Base-by-base conservation (phyloP, 1,140 invertebrate species). In the Lamellibrachia luymesi region DNA sequence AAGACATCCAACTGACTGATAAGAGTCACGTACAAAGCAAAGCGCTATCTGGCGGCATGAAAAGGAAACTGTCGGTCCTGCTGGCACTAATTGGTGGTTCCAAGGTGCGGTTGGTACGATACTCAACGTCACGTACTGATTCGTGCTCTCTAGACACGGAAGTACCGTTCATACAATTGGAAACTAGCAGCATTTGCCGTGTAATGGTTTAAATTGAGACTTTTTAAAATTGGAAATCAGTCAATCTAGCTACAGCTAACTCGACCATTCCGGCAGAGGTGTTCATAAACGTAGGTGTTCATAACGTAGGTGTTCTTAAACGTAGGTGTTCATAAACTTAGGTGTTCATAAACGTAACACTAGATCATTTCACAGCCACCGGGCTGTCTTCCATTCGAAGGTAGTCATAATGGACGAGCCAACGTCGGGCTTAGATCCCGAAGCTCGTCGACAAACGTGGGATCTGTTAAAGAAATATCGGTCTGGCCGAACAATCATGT, bases 371-470 rank as follows among this genome's bases (percentile, higher is more conserved):
- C 91, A 95, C 97, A 25, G 97, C 96, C 1, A 97, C 96, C 91
- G 97, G 97, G 17, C 96, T 97, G 93, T 97, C 93, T 97, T 96
- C 22, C 96, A 95, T 7, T 96, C 96, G 7, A 95, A 96, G 95
- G 94, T 95, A 93, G 94, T 96, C 10, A 95, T 96, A 91, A 93
- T 96, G 22, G 96, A 96, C 94, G 95, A 99, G 96, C 99, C 99
- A 90, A 99, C 98, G 2, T 98, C 98, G 6, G 99, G 99, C 91
- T 98, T 99, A 97, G 99, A 99, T 97, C 98, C 99, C 6, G 97
- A 98, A 94, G 98, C 98, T 0, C 97, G 99, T 93, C 96, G 98
- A 92, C 97, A 97, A 92, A 97, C 98, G 10, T 99, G 99, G 99
- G 98, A 99, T 95, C 94, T 96, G 90, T 95, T 96, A 93, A 95